Conservation (phyloP, 1,140 invertebrate species). For the Musca domestica region DNA sequence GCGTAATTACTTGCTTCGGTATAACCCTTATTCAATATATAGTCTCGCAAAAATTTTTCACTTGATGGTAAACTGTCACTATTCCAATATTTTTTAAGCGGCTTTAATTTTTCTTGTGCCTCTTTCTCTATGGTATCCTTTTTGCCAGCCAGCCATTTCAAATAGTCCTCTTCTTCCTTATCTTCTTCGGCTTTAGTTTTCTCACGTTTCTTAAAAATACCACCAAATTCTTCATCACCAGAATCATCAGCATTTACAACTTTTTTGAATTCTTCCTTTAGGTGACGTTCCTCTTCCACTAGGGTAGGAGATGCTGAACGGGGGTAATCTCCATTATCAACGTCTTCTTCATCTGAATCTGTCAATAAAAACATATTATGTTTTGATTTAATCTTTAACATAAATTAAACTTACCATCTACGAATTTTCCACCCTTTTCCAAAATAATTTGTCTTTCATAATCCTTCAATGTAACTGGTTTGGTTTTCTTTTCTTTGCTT, state of each 20-base stretch:
- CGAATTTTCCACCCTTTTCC: constrained; percentile 65
- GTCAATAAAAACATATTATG: background rate
- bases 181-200: constrained; percentile 66
- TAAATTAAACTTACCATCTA: constrained; percentile 48
- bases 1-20: constrained; percentile 61
- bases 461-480: constrained; percentile 72
- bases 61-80: constrained; percentile 75
- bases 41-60: constrained; percentile 90
- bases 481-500: constrained; percentile 55
- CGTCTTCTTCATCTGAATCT: constrained; percentile 31
- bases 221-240: constrained; percentile 59
- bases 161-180: constrained; percentile 66
- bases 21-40: constrained; percentile 80
- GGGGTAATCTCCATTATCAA: constrained; percentile 16
- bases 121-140: constrained; percentile 64
- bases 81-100: constrained; percentile 81
- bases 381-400: background rate
- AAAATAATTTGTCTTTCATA: constrained; percentile 77
- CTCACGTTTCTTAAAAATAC: constrained; percentile 59
- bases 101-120: constrained; percentile 57
- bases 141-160: constrained; percentile 80
- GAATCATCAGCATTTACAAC: constrained; percentile 56
- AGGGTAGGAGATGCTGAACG: constrained; percentile 58
- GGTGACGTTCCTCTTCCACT: constrained; percentile 66
- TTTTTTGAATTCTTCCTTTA: constrained; percentile 68